Evolutionary conservation across 2,113 vertebrate genomes (phyloP), one percentile per base, ranked within the genome.

Genomic region (Monarcha castaneiventris): DNA sequence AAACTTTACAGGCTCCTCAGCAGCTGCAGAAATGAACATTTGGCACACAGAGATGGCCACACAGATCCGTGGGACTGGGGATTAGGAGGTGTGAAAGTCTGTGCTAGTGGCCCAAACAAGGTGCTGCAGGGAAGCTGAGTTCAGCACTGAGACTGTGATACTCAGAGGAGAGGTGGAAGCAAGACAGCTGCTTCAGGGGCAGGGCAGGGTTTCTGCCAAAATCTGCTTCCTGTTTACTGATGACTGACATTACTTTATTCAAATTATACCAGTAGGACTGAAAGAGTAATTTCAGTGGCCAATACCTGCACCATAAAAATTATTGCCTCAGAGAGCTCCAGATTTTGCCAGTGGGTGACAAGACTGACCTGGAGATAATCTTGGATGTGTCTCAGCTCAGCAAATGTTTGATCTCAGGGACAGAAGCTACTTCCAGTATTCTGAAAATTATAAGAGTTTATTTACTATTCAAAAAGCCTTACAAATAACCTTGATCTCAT

Each of bases 191-290:
- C 54, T 89, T 87, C 89, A 84, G 49, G 44, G 49, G 49, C 52
- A 87, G 75, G 64, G 35, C 49, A 94, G 16, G 20, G 39, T 81
- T 95, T 91, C 76, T 94, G 73, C 35, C 69, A 63, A 87, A 92
- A 79, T 71, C 61, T 84, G 22, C 58, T 95, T 90, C 69, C 84
- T 94, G 77, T 79, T 87, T 95, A 72, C 25, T 87, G 87, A 33
- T 64, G 44, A 73, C 22, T 89, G 19, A 64, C 44, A 89, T 49
- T 72, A 21, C 15, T 94, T 72, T 72, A 79, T 75, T 88, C n/a
- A 92, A 79, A 84, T 87, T 78, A n/a, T n/a, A 75, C 20, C 21
- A 78, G 8, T 4, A 78, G 54, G 12, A 64, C 52, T 58, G 55
- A 92, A 91, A 78, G 48, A 78, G 32, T n/a, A 29, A 78, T 75